phyloP scores from a whole-genome alignment of 1,140 invertebrate genomes.

The Drosophila dunni region DNA sequence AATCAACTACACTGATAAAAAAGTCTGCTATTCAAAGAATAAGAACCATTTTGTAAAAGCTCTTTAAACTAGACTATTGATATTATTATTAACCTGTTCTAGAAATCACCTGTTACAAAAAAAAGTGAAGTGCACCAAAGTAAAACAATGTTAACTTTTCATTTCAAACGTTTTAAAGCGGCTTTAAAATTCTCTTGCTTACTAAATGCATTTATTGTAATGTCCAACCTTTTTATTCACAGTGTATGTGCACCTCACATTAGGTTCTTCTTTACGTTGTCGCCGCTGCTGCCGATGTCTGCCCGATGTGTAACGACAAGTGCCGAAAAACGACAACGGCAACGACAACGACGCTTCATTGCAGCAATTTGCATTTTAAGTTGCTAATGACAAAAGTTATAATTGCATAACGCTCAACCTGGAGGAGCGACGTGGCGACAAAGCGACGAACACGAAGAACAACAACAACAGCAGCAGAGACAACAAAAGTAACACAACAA shows the following conservation, averaged over 20 bases:
- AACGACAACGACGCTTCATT: conserved; percentile 71
- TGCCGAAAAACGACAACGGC: conserved; percentile 45
- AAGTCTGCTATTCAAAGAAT: no score
- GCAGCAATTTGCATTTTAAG: conserved; percentile 83
- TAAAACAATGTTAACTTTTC: no score
- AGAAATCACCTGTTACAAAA: no score
- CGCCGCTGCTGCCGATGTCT: background rate
- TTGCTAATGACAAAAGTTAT: conserved; percentile 84
- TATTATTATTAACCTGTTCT: no score
- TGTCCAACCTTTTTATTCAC: no score
- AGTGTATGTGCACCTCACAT: background rate
- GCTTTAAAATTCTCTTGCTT: no score
- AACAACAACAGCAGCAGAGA: background rate
- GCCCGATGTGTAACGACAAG: conserved; percentile 12
- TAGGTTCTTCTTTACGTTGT: background rate
- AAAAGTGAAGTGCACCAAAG: no score
- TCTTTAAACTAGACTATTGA: no score
- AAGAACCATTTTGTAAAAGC: no score
- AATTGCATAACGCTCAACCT: conserved; percentile 80
- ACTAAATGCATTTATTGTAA: no score
- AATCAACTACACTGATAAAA: background rate
- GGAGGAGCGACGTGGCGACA: conserved; percentile 30
- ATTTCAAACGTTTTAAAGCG: no score
- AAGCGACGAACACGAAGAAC: conserved; percentile 2
- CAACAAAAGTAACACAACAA: background rate